These are phyloP conservation scores for Eulemur mongoz DNA, from an alignment of 2,797 vertebrate species.

Conservation along the genomic window DNA sequence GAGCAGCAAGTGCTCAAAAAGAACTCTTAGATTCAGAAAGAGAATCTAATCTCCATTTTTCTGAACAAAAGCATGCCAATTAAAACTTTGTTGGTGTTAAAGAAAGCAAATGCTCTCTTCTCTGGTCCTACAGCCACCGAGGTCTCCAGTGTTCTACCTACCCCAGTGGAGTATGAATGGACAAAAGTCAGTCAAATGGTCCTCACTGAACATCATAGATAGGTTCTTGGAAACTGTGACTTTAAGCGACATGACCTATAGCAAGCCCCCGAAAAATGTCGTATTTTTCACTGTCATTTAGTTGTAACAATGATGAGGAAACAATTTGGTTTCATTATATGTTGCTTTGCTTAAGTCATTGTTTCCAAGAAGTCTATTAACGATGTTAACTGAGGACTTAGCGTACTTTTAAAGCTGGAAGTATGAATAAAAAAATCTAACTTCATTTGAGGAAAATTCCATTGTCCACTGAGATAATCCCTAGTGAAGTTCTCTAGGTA, in stretches of 20 bases:
- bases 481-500: background rate
- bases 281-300: background rate
- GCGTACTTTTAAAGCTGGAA: background rate
- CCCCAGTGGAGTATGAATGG: background rate
- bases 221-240: background rate
- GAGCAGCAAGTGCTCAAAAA: background rate
- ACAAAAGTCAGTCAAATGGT: background rate
- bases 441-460: background rate
- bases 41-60: background rate
- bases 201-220: background rate
- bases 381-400: background rate
- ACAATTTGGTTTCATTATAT: no score
- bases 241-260: background rate
- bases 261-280: background rate
- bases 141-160: background rate
- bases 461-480: background rate
- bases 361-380: background rate
- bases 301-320: background rate
- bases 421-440: background rate
- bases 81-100: background rate
- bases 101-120: slow-evolving; percentile 43
- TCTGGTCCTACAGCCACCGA: background rate
- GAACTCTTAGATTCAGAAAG: background rate
- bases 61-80: background rate
- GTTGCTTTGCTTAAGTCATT: background rate